phyloP scores from a whole-genome alignment of 1,140 invertebrate genomes.

The Brachionus calyciflorus region DNA sequence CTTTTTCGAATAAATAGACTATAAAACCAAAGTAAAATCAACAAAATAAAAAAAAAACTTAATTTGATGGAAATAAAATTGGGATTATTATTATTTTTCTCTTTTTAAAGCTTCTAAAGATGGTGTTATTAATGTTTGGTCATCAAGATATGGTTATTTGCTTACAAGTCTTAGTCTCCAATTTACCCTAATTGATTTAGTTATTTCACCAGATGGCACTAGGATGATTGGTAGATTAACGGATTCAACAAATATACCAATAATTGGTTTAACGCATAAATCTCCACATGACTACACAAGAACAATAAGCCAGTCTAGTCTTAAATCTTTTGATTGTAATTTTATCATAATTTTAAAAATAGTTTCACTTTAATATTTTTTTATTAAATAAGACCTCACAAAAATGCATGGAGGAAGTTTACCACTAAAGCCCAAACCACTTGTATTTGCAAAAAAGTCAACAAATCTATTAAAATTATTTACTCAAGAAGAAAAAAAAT shows the following conservation, averaged over 20 bases:
- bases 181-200: not conserved
- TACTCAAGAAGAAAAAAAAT: not conserved
- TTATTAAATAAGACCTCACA: not conserved
- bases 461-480: constrained; percentile 34
- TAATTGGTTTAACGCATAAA: not conserved
- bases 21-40: too few relatives aligned
- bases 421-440: constrained; percentile 34
- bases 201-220: constrained; percentile 8
- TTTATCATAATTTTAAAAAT: not conserved
- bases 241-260: not conserved
- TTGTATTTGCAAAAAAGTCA: constrained; percentile 33
- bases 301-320: constrained; percentile 22
- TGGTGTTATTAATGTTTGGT: constrained; percentile 34
- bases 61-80: too few relatives aligned
- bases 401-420: not conserved
- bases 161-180: constrained; percentile 19
- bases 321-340: constrained; percentile 28
- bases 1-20: too few relatives aligned
- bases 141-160: not conserved
- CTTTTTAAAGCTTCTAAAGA: constrained; percentile 17
- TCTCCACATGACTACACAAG: not conserved
- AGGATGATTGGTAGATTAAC: constrained; percentile 10
- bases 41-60: too few relatives aligned
- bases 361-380: not conserved
- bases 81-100: not conserved